These are phyloP conservation scores for Melitaea athalia DNA, from an alignment of 2,888 invertebrate genomes.

Conservation along the genomic window DNA sequence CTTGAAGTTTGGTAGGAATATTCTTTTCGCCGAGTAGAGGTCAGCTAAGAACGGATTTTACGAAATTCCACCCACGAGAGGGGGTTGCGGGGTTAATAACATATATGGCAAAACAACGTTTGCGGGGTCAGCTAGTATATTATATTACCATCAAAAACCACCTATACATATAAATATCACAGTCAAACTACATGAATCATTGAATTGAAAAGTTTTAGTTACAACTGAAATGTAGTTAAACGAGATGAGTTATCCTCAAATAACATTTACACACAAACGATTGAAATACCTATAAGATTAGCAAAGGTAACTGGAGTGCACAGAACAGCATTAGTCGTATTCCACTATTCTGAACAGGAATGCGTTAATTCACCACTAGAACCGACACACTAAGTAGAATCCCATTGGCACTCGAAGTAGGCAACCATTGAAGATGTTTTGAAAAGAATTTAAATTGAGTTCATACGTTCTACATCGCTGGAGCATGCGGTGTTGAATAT, in stretches of 20 bases:
- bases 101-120: too few species aligned
- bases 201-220: not conserved
- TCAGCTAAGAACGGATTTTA: too few species aligned
- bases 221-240: not conserved
- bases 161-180: too few species aligned
- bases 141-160: too few species aligned
- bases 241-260: conserved; percentile 1
- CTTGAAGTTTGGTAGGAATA: too few species aligned
- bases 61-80: too few species aligned
- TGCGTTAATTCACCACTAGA: conserved; percentile 43
- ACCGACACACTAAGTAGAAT: conserved; percentile 30
- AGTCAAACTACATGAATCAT: too few species aligned
- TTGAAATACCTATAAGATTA: conserved; percentile 13
- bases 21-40: too few species aligned
- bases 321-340: conserved; percentile 12
- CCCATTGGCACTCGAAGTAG: conserved; percentile 30
- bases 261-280: conserved; percentile 1
- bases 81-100: too few species aligned
- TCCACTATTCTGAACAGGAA: conserved; percentile 33
- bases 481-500: not conserved
- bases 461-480: not conserved
- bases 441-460: conserved; percentile 6
- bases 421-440: conserved; percentile 8
- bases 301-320: conserved; percentile 12
- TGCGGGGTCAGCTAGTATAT: too few species aligned